Conservation (phyloP, 1,140 invertebrate species). For the Phortica variegata region DNA sequence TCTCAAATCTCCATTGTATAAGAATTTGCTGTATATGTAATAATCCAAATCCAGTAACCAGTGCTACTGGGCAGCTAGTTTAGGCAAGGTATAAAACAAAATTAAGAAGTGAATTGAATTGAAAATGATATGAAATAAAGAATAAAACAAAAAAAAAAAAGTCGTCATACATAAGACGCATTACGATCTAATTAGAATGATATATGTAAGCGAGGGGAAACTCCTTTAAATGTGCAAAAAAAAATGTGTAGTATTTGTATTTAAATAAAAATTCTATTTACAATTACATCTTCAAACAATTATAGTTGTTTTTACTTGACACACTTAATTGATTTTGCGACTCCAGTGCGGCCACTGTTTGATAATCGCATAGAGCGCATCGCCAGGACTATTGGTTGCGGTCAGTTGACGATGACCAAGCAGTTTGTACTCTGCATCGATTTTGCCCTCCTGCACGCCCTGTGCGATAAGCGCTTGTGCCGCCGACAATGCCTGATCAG, state of each 20-base stretch:
- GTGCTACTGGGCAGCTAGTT: slow-evolving; percentile 40
- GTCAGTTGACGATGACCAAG: slow-evolving; percentile 65
- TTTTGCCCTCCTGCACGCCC: slow-evolving; percentile 60
- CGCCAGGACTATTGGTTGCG: slow-evolving; percentile 66
- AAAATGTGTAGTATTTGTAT: slow-evolving; percentile 64
- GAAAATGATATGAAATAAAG: slow-evolving; percentile 4
- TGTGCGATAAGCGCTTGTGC: slow-evolving; percentile 61
- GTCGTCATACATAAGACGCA: too few relatives aligned
- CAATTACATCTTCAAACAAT: slow-evolving; percentile 52
- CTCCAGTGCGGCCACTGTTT: slow-evolving; percentile 64
- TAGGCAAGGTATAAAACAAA: slow-evolving; percentile 7
- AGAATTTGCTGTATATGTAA: not conserved
- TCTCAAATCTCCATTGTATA: slow-evolving; percentile 41
- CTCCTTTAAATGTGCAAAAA: slow-evolving; percentile 53
- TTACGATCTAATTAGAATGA: slow-evolving; percentile 2
- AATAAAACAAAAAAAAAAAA: slow-evolving; percentile 18
- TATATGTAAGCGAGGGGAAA: slow-evolving; percentile 39
- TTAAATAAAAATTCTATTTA: slow-evolving; percentile 55
- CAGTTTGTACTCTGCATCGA: slow-evolving; percentile 63
- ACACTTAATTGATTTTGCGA: slow-evolving; percentile 3
- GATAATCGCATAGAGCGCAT: slow-evolving; percentile 61
- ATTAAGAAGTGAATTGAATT: slow-evolving; percentile 20
- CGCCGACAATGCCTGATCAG: slow-evolving; percentile 60
- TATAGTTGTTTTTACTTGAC: slow-evolving; percentile 41
- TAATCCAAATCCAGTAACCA: slow-evolving; percentile 23